phyloP scores from a whole-genome alignment of 2,888 invertebrate species.

The Stenodema calcarata region DNA sequence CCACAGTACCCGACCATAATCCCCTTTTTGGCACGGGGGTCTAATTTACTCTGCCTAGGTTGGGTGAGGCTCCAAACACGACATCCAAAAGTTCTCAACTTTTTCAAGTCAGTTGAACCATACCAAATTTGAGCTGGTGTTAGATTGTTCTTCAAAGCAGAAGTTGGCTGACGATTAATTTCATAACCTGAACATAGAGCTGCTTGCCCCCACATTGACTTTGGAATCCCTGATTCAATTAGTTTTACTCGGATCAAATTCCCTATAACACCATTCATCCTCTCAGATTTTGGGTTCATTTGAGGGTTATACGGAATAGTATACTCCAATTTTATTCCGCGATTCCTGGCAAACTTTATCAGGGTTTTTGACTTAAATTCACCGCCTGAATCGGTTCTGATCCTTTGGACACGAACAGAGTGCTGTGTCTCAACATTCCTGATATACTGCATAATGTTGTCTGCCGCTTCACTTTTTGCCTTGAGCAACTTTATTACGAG shows the following conservation, averaged over 20 bases:
- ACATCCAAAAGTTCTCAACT: constrained; percentile 55
- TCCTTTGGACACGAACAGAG: not conserved
- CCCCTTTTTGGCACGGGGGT: not conserved
- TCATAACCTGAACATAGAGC: no score
- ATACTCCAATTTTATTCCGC: constrained; percentile 56
- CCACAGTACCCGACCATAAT: not conserved
- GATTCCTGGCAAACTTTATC: not conserved
- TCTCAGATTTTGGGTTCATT: no score
- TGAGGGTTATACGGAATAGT: constrained; percentile 58
- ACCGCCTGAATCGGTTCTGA: no score
- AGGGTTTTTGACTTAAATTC: no score
- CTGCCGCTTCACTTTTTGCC: no score
- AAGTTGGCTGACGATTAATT: no score
- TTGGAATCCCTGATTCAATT: not conserved
- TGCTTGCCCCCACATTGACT: not conserved
- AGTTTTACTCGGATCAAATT: not conserved
- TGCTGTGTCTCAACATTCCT: not conserved
- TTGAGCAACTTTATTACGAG: not conserved
- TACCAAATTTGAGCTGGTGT: no score
- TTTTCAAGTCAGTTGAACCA: constrained; percentile 42
- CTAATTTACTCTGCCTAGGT: no score
- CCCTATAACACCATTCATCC: constrained; percentile 56
- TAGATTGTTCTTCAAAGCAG: constrained; percentile 12
- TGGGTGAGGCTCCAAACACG: no score
- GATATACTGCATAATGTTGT: not conserved